Percentiles rank a stretch among this genome's conserved stretches.
Evolutionary conservation across 2,888 invertebrate species (phyloP).

Genomic region (Aspidiotus destructor): DNA sequence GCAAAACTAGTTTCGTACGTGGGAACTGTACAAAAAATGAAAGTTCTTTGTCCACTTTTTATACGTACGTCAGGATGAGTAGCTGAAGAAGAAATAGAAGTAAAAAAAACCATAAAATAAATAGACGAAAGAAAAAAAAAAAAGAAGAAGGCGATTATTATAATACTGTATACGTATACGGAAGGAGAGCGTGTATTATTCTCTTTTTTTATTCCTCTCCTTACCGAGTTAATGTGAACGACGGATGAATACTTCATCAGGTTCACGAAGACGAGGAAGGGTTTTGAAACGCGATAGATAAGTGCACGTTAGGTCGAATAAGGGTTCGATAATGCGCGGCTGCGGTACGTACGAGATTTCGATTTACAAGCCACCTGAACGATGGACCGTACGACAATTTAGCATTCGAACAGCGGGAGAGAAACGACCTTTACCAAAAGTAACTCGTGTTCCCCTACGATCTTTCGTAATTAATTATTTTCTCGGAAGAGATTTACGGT

Average conservation of each 20-base stretch:
- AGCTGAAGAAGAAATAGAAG: slow-evolving; percentile 7
- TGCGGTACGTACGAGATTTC: too few species aligned
- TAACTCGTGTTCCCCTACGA: too few species aligned
- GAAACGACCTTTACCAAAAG: too few species aligned
- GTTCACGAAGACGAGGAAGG: slow-evolving; percentile 9
- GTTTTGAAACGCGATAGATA: slow-evolving; percentile 10
- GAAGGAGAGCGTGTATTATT: too few species aligned
- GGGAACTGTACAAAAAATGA: slow-evolving; percentile 16
- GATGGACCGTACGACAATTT: too few species aligned
- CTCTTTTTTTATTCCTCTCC: too few species aligned
- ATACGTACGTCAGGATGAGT: too few species aligned
- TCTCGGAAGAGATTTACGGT: too few species aligned
- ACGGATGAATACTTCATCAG: slow-evolving; percentile 6
- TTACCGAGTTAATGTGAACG: slow-evolving; percentile 6
- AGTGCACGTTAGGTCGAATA: slow-evolving; percentile 1
- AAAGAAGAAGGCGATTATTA: background rate
- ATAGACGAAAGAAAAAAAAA: background rate
- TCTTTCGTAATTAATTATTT: too few species aligned
- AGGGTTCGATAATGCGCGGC: slow-evolving; percentile 8
- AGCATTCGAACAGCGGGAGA: too few species aligned
- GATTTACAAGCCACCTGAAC: too few species aligned
- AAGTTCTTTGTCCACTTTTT: slow-evolving; percentile 6
- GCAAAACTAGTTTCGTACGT: slow-evolving; percentile 27
- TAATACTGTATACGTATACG: background rate
- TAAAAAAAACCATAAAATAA: slow-evolving; percentile 12